Evolutionary conservation across 2,888 invertebrate genomes (phyloP).

Genomic region (Noctua comes): DNA sequence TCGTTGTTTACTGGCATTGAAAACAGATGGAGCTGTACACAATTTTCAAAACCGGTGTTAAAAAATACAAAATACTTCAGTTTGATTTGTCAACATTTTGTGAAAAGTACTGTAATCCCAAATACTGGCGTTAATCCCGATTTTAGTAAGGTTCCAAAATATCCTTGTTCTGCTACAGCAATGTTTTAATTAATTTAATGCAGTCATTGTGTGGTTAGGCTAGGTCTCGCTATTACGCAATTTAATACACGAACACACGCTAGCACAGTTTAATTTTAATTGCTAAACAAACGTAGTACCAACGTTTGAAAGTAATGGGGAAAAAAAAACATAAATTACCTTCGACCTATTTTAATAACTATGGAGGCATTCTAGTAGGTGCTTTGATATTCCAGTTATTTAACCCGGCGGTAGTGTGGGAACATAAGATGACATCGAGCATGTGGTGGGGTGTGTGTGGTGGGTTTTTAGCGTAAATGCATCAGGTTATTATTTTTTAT

Average conservation of each 20-base stretch:
- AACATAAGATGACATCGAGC: no score
- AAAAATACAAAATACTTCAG: no score
- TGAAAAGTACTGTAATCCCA: background rate
- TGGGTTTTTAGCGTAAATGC: no score
- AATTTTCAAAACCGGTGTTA: background rate
- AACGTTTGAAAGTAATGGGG: background rate
- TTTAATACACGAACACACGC: background rate
- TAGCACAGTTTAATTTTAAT: background rate
- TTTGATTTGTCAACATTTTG: no score
- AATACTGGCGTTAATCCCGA: background rate
- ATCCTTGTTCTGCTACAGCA: background rate
- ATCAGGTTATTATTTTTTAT: no score
- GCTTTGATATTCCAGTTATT: background rate
- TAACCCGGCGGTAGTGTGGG: no score
- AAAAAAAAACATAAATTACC: background rate
- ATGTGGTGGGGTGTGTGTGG: no score
- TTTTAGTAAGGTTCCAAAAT: background rate
- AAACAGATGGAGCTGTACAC: conserved; percentile 44
- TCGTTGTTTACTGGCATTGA: background rate
- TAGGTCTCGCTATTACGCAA: background rate
- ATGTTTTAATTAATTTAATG: background rate
- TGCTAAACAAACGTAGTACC: background rate
- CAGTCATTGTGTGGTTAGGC: background rate
- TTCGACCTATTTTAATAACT: background rate
- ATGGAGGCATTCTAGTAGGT: background rate